Percentiles rank a stretch among this genome's conserved stretches.
Evolutionary conservation across 2,888 invertebrate species (phyloP).

Genomic region (Congeria kusceri): DNA sequence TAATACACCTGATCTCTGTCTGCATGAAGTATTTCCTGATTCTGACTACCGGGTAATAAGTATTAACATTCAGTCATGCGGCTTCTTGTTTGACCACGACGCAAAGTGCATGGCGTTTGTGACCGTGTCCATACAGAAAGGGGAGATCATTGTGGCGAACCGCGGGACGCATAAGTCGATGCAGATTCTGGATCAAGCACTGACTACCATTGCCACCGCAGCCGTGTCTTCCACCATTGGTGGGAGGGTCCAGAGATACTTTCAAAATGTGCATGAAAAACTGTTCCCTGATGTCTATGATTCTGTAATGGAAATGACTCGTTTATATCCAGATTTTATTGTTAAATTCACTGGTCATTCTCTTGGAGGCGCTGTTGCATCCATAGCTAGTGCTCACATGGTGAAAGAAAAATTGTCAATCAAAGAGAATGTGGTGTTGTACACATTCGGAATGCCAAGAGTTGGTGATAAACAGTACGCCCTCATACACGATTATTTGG

Average conservation of each 20-base stretch:
- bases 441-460: conserved; percentile 62
- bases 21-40: conserved; percentile 34
- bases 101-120: no score
- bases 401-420: conserved; percentile 42
- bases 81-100: no score
- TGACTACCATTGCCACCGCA: conserved; percentile 20
- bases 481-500: conserved; percentile 35
- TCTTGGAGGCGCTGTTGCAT: conserved; percentile 59
- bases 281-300: conserved; percentile 31
- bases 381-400: conserved; percentile 45
- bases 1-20: conserved; percentile 39
- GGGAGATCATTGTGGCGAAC: conserved; percentile 51
- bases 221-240: conserved; percentile 29
- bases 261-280: conserved; percentile 39
- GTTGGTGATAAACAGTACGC: conserved; percentile 54
- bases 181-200: conserved; percentile 49
- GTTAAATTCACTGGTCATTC: conserved; percentile 57
- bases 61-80: conserved; percentile 26
- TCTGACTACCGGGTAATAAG: conserved; percentile 28
- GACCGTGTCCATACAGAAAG: no score
- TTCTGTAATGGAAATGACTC: conserved; percentile 16
- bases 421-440: conserved; percentile 37
- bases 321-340: conserved; percentile 37
- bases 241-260: conserved; percentile 54
- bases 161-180: conserved; percentile 43